Conservation (phyloP, 1,140 invertebrate genomes). For the Drosophila nebulosa region DNA sequence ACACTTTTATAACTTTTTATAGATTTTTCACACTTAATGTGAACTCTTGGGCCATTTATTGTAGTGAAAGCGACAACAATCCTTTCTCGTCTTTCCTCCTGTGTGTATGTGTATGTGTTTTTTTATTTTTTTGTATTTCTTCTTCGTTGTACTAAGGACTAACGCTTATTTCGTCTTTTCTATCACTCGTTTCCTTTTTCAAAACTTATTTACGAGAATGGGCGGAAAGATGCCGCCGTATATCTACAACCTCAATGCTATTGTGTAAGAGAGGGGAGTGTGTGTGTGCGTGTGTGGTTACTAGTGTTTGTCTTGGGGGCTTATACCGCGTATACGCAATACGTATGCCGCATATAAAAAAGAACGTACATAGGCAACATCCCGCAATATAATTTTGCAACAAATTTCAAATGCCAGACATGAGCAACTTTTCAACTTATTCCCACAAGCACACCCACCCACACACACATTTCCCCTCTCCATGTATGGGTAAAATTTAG, state of each 20-base stretch:
- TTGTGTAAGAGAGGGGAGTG: slow-evolving; percentile 6
- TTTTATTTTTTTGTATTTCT: not conserved
- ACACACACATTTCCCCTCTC: not conserved
- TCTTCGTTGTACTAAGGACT: slow-evolving; percentile 16
- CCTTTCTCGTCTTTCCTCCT: slow-evolving; percentile 20
- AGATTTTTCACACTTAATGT: slow-evolving; percentile 74
- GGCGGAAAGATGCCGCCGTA: slow-evolving; percentile 57
- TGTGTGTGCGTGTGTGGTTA: slow-evolving; percentile 17
- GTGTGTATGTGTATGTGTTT: slow-evolving; percentile 14
- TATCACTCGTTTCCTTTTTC: slow-evolving; percentile 32
- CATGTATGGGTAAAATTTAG: slow-evolving; percentile 2
- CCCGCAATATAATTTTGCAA: slow-evolving; percentile 60
- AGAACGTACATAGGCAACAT: slow-evolving; percentile 31
- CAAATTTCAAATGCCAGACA: slow-evolving; percentile 74
- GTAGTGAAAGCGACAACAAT: slow-evolving; percentile 61
- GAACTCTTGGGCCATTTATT: slow-evolving; percentile 71
- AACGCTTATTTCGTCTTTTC: slow-evolving; percentile 46
- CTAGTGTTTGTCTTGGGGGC: slow-evolving; percentile 36
- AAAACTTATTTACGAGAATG: slow-evolving; percentile 72
- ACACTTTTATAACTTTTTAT: slow-evolving; percentile 80
- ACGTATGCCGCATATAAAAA: slow-evolving; percentile 62
- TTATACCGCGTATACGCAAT: slow-evolving; percentile 62
- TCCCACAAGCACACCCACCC: slow-evolving; percentile 29
- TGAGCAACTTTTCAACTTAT: slow-evolving; percentile 73
- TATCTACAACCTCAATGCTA: slow-evolving; percentile 37